Evolutionary conservation across 2,113 vertebrate species (phyloP), one percentile per base, ranked within the genome.

Genomic region (Proteles cristata): DNA sequence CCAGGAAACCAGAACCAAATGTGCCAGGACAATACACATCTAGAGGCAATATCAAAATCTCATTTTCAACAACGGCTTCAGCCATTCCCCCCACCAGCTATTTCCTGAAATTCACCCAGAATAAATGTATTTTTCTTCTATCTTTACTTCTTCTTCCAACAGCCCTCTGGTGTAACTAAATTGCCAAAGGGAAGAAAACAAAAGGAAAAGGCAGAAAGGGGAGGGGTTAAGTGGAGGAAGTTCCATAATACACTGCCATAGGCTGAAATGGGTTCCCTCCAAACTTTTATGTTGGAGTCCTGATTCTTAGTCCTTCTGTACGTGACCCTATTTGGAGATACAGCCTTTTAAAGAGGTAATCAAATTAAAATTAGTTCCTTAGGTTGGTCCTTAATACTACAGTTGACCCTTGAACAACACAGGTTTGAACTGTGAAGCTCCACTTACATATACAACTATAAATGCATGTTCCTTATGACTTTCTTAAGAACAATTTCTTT

Each of bases 141-240:
- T 89, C 39, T 97, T 81, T 12, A 79, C 28, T 73, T 83, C 55
- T 74, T 43, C 45, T 79, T 25, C 33, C 35, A 19, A 92, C 2
- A 39, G 25, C 55, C 48, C 85, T 82, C 33, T 58, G 45, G 15
- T 88, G 11, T 93, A 94, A 93, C 12, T 76, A 91, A 95, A 93
- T 26, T 94, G 25, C 8, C 31, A 23, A 35, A 94, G 93, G 35
- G 5, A 94, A 84, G 23, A 39, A 85, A 86, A 96, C 35, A 85
- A 94, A 77, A 48, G 14, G 45, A 73, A 93, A 82, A 94, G 4
- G 33, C n/a, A 43, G 84, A 95, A 3, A 19, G 7, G 14, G 2
- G 26, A 33, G 66, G n/a, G 11, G 15, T 1, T 53, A 28, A 45
- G 21, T 33, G 6, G 55, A 92, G 7, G 66, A 73, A 89, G 5